Percentiles rank a stretch among this genome's conserved stretches.
phyloP scores from a whole-genome alignment of 2,888 invertebrate genomes.

The Harpalus rubripes region DNA sequence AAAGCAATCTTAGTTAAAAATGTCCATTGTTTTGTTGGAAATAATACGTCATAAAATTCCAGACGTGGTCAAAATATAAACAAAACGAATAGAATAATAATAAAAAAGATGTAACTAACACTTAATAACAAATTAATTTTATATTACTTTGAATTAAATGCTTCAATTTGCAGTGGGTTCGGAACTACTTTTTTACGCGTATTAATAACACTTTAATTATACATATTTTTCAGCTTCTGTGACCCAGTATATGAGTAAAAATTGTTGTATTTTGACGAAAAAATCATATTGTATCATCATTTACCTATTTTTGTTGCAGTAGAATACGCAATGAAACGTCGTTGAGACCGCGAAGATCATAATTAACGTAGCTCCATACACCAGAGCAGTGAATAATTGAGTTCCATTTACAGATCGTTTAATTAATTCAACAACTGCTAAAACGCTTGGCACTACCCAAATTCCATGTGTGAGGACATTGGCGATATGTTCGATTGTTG shows the following conservation, averaged over 20 bases:
- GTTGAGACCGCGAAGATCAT: slow-evolving; percentile 93
- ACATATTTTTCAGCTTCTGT: neutral
- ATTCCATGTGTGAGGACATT: slow-evolving; percentile 95
- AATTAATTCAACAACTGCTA: slow-evolving; percentile 87
- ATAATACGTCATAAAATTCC: too few relatives aligned
- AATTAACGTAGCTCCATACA: slow-evolving; percentile 92
- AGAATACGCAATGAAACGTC: slow-evolving; percentile 93
- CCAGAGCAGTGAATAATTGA: slow-evolving; percentile 89
- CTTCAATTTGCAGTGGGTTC: too few relatives aligned
- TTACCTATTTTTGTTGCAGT: slow-evolving; percentile 82
- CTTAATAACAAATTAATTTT: too few relatives aligned
- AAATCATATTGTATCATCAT: slow-evolving; percentile 1
- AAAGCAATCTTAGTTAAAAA: too few relatives aligned
- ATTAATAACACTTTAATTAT: too few relatives aligned
- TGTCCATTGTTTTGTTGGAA: too few relatives aligned
- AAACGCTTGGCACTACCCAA: slow-evolving; percentile 92
- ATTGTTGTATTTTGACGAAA: neutral
- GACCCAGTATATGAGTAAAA: neutral
- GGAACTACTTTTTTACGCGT: too few relatives aligned
- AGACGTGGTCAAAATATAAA: too few relatives aligned
- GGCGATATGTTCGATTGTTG: slow-evolving; percentile 93
- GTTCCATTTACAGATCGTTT: slow-evolving; percentile 86
- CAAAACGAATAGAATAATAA: too few relatives aligned
- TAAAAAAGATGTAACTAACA: too few relatives aligned
- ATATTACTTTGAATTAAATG: too few relatives aligned